Conservation (phyloP, 1,140 invertebrate species). For the Druon quercuslanigerum region DNA sequence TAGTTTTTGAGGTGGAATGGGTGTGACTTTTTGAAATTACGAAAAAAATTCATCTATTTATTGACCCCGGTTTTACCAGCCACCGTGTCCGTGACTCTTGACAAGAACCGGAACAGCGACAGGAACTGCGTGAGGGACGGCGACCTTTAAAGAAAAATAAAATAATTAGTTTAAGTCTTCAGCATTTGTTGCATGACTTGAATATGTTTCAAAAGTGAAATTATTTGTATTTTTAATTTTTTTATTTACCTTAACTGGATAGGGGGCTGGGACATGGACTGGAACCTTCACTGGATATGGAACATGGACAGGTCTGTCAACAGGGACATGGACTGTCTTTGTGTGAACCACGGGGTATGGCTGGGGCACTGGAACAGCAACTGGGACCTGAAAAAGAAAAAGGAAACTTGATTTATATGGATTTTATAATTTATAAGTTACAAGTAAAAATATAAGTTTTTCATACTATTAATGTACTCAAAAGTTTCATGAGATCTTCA, state of each 20-base stretch:
- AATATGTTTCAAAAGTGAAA: not conserved
- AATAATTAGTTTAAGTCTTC: conserved; percentile 21
- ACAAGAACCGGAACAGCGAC: conserved; percentile 64
- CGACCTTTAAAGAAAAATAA: conserved; percentile 51
- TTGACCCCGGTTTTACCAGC: conserved; percentile 33
- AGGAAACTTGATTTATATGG: not conserved
- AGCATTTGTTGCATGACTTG: not conserved
- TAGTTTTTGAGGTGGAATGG: conserved; percentile 49
- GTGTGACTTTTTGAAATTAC: conserved; percentile 37
- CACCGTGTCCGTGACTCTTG: conserved; percentile 48
- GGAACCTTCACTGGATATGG: conserved; percentile 68
- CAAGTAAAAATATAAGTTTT: no score
- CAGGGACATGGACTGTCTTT: conserved; percentile 67
- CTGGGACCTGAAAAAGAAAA: conserved; percentile 64
- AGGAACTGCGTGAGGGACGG: conserved; percentile 57
- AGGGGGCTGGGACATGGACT: conserved; percentile 65
- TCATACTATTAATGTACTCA: no score
- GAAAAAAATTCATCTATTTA: conserved; percentile 52
- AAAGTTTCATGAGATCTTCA: no score
- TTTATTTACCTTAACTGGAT: conserved; percentile 68
- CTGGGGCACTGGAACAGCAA: conserved; percentile 67
- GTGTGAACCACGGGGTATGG: conserved; percentile 71
- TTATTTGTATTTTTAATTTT: conserved; percentile 21
- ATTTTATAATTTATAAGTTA: no score
- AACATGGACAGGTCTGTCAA: conserved; percentile 69